Evolutionary conservation across 2,888 invertebrate genomes (phyloP).

Genomic region (Conus canariensis): DNA sequence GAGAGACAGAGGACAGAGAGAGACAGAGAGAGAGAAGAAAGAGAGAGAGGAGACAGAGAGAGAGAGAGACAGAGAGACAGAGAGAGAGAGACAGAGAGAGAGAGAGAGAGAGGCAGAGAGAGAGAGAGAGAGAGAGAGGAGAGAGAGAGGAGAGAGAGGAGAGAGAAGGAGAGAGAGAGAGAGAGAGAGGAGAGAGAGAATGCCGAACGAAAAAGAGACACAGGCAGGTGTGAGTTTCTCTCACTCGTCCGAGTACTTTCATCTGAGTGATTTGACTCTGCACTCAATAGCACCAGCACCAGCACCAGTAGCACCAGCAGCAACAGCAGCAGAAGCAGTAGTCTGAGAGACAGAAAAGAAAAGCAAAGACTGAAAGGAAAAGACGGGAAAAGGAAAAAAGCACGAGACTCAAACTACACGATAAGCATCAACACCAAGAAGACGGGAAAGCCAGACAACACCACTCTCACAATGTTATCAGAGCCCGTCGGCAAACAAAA

Average conservation of each 20-base stretch:
- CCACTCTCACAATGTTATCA: too few species aligned
- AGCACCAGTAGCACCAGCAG: too few species aligned
- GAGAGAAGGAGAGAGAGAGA: neutral
- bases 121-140: slow-evolving; percentile 17
- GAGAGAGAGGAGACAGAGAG: neutral
- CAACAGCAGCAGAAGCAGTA: neutral
- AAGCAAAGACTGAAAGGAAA: neutral
- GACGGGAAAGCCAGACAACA: neutral
- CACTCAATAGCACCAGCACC: too few species aligned
- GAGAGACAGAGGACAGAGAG: too few species aligned
- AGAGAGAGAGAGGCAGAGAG: neutral
- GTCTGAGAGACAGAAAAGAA: neutral
- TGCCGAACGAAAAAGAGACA: neutral
- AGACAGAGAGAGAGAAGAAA: neutral
- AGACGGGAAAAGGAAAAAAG: neutral
- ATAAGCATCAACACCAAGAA: neutral
- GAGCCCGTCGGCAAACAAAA: neutral
- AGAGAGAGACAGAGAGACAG: neutral
- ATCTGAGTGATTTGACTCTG: too few species aligned
- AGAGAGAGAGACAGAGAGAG: neutral
- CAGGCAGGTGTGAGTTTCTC: neutral
- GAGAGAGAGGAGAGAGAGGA: neutral
- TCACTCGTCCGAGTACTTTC: too few species aligned
- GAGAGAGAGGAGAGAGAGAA: neutral
- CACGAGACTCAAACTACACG: neutral